Percentiles rank a stretch among this genome's conserved stretches.
Evolutionary conservation across 2,888 invertebrate species (phyloP).

Genomic region (Diadromus collaris): DNA sequence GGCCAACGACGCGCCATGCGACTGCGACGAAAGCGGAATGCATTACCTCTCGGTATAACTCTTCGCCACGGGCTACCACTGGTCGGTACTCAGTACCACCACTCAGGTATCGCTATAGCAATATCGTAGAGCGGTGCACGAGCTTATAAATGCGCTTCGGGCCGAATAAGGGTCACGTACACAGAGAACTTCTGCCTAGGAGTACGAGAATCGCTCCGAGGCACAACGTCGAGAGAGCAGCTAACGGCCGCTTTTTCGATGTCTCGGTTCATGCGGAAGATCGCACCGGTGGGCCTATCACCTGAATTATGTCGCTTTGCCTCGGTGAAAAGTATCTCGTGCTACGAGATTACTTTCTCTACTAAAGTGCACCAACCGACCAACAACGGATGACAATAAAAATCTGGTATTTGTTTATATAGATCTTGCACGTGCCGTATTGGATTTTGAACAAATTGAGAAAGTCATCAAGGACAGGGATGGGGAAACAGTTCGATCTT

Average conservation of each 20-base stretch:
- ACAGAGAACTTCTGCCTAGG: not conserved
- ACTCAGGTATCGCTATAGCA: slow-evolving; percentile 12
- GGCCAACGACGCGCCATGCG: slow-evolving; percentile 59
- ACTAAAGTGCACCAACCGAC: not conserved
- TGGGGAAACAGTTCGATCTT: not conserved
- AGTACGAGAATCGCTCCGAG: slow-evolving; percentile 33
- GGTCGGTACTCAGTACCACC: not conserved
- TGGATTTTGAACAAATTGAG: not conserved
- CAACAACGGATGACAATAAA: not conserved
- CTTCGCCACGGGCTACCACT: slow-evolving; percentile 51
- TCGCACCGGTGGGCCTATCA: not conserved
- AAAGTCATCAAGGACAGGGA: not conserved
- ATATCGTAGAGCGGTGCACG: slow-evolving; percentile 36
- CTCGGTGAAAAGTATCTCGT: not conserved
- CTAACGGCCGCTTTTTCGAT: not conserved
- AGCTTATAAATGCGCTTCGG: slow-evolving; percentile 34
- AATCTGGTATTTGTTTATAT: not conserved
- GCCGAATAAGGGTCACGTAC: slow-evolving; percentile 9
- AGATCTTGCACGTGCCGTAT: not conserved
- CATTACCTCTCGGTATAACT: slow-evolving; percentile 59
- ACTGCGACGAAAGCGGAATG: slow-evolving; percentile 71
- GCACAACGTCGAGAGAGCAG: slow-evolving; percentile 8
- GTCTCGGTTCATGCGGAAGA: slow-evolving; percentile 2
- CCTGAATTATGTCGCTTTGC: not conserved
- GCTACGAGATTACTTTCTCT: not conserved